Percentiles rank a stretch among this genome's conserved stretches.
These are phyloP conservation scores for Heptranchias perlo DNA, from an alignment of 2,113 vertebrate species.

Conservation along the genomic window DNA sequence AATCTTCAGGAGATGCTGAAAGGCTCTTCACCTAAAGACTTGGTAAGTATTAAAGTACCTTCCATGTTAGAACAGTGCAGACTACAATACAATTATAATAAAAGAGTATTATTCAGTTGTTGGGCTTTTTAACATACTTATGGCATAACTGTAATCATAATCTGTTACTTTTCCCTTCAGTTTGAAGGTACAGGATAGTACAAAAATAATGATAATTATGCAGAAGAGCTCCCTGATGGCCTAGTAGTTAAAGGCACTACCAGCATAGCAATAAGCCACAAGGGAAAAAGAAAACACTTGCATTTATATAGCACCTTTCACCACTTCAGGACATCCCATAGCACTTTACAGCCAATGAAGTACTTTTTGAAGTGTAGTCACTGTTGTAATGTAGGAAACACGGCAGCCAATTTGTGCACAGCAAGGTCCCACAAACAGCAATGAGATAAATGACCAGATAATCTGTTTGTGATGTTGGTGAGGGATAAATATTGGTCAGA, in stretches of 20 bases:
- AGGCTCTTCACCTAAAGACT: neutral
- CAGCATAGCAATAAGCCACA: neutral
- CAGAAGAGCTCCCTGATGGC: neutral
- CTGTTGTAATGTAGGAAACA: neutral
- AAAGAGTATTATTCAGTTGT: neutral
- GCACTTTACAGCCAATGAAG: too few relatives aligned
- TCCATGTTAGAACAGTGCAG: neutral
- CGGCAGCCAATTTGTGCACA: neutral
- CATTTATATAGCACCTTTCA: neutral
- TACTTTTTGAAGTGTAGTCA: neutral
- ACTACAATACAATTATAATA: neutral
- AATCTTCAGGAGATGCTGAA: neutral
- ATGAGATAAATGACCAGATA: neutral
- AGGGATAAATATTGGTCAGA: neutral
- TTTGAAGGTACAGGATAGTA: neutral
- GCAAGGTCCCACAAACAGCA: neutral
- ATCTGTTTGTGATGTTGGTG: neutral
- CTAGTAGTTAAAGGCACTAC: neutral
- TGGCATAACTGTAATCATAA: neutral
- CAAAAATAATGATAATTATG: slow-evolving; percentile 2
- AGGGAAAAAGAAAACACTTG: neutral
- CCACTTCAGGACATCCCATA: neutral
- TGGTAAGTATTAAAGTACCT: neutral
- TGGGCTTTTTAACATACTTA: neutral
- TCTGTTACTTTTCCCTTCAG: neutral